Percentiles rank a stretch among this genome's conserved stretches.
Evolutionary conservation across 23 tunicate genomes (phyloP).

Genomic region (Ciona savignyi): DNA sequence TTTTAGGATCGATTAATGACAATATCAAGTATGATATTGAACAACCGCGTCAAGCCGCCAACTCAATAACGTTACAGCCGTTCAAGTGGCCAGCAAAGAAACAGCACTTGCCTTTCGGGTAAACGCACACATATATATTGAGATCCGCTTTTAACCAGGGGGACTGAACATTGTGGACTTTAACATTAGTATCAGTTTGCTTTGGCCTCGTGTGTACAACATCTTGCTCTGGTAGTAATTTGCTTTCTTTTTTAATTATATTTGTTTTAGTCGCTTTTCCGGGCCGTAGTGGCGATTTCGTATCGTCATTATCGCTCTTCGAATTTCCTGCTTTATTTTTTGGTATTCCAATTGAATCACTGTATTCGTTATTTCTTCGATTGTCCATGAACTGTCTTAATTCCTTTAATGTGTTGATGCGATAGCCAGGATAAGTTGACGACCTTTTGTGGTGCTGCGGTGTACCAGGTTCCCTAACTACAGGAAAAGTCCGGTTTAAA

Average conservation of each 20-base stretch:
- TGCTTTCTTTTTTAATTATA: no score
- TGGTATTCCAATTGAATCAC: no score
- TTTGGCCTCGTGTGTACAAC: neutral
- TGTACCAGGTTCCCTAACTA: neutral
- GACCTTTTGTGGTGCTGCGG: neutral
- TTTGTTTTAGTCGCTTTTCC: no score
- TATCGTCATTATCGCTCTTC: no score
- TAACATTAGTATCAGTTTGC: neutral
- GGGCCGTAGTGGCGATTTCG: no score
- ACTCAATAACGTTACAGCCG: neutral
- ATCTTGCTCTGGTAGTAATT: neutral
- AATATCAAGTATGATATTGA: neutral
- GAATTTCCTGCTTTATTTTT: no score
- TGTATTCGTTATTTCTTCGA: no score
- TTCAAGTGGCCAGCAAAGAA: neutral
- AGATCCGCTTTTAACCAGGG: conserved; percentile 23
- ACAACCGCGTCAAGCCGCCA: neutral
- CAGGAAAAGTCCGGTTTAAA: neutral
- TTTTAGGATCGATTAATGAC: neutral
- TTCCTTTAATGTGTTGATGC: conserved; percentile 15
- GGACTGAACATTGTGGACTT: neutral
- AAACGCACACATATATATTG: conserved; percentile 17
- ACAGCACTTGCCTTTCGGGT: neutral
- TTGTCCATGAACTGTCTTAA: conserved; percentile 7
- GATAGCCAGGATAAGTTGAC: neutral